phyloP scores from a whole-genome alignment of 2,888 invertebrate genomes.

The Phyto melanocephala region DNA sequence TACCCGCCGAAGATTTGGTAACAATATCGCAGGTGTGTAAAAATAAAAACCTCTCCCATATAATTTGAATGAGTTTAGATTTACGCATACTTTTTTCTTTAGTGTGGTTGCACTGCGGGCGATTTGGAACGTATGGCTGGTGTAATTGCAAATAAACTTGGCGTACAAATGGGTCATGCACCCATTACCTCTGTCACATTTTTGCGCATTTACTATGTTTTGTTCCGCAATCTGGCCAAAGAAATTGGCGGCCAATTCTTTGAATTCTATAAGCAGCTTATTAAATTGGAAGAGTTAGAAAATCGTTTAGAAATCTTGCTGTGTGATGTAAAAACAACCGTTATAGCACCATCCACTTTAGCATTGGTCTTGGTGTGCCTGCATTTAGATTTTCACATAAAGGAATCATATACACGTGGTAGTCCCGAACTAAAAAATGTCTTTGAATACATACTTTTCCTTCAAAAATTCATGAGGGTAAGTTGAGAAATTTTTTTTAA shows the following conservation, averaged over 20 bases:
- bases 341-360: slow-evolving; percentile 86
- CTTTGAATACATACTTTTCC: slow-evolving; percentile 85
- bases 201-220: slow-evolving; percentile 83
- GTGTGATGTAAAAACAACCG: slow-evolving; percentile 87
- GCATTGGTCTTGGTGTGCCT: slow-evolving; percentile 88
- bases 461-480: slow-evolving; percentile 87
- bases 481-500: slow-evolving; percentile 71
- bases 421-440: slow-evolving; percentile 82
- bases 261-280: slow-evolving; percentile 80
- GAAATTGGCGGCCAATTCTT: slow-evolving; percentile 80
- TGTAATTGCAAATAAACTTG: slow-evolving; percentile 88
- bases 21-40: slow-evolving; percentile 79
- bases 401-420: slow-evolving; percentile 77
- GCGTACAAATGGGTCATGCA: slow-evolving; percentile 81
- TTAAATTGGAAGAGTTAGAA: slow-evolving; percentile 82
- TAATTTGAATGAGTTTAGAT: not conserved
- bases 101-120: slow-evolving; percentile 90
- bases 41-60: not conserved
- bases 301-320: slow-evolving; percentile 87
- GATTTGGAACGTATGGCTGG: slow-evolving; percentile 93
- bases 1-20: slow-evolving; percentile 85
- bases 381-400: slow-evolving; percentile 83
- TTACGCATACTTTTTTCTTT: slow-evolving; percentile 2
- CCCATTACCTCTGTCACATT: slow-evolving; percentile 85
- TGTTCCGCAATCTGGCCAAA: slow-evolving; percentile 82